Evolutionary conservation across 2,888 invertebrate genomes (phyloP).

Genomic region (Sinelater perroti): DNA sequence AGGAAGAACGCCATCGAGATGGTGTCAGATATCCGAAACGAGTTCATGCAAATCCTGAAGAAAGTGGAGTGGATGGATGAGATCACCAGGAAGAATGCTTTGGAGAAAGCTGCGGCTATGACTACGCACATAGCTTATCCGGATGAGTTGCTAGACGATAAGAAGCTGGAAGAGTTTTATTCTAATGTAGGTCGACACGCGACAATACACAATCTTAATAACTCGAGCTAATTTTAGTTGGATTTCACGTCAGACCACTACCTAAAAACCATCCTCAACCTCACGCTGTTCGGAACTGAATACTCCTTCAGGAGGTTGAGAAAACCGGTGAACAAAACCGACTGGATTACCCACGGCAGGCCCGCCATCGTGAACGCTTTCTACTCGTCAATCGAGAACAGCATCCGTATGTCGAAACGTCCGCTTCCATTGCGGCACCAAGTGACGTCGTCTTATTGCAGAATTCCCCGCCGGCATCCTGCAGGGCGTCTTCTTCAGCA

Average conservation of each 20-base stretch:
- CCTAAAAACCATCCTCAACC: conserved; percentile 78
- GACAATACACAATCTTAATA: background rate
- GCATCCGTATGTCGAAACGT: conserved; percentile 82
- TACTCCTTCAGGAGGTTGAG: conserved; percentile 80
- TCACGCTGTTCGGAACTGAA: conserved; percentile 83
- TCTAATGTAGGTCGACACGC: conserved; percentile 65
- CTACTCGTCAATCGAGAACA: conserved; percentile 86
- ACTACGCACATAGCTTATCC: conserved; percentile 92
- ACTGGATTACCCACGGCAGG: conserved; percentile 85
- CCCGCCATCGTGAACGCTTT: conserved; percentile 88
- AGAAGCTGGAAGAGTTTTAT: conserved; percentile 83
- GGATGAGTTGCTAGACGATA: conserved; percentile 83
- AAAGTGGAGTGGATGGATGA: conserved; percentile 94
- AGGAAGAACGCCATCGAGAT: conserved; percentile 86
- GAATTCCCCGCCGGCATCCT: conserved; percentile 94
- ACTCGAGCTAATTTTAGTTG: conserved; percentile 62
- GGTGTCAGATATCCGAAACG: conserved; percentile 83
- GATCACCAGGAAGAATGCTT: conserved; percentile 76
- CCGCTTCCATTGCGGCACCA: too few species aligned
- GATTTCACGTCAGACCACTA: conserved; percentile 76
- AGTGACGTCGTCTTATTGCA: too few species aligned
- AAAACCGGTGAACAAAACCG: conserved; percentile 83
- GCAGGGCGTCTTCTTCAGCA: conserved; percentile 91
- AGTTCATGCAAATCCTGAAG: conserved; percentile 82
- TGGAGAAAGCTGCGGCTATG: conserved; percentile 85